A percentile compares a stretch with the other conserved stretches of the same genome.
Evolutionary conservation across 2,113 vertebrate genomes (phyloP).

Genomic region (Pao palembangensis): DNA sequence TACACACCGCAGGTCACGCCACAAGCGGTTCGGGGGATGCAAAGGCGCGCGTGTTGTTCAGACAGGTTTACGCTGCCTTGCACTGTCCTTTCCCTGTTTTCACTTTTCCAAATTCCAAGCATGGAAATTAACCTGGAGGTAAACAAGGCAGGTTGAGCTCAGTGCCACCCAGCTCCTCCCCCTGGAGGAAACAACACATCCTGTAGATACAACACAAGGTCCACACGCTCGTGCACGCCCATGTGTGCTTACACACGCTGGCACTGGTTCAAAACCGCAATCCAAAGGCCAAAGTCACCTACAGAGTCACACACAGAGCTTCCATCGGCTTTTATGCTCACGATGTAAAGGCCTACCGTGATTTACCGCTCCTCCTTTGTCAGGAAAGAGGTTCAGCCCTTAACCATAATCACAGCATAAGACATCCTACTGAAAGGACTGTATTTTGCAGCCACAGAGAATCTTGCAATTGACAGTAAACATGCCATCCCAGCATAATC

Average conservation of each 20-base stretch:
- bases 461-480: slow-evolving; percentile 40
- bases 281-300: slow-evolving; percentile 12
- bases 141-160: slow-evolving; percentile 35
- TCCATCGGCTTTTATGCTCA: background rate
- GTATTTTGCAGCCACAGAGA: slow-evolving; percentile 8
- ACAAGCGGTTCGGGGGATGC: slow-evolving; percentile 8
- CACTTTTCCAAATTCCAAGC: slow-evolving; percentile 29
- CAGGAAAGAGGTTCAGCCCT: slow-evolving; percentile 24
- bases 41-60: slow-evolving; percentile 25
- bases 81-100: slow-evolving; percentile 11
- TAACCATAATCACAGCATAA: slow-evolving; percentile 39
- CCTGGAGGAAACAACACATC: slow-evolving; percentile 16
- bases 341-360: slow-evolving; percentile 19
- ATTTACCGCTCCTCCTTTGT: slow-evolving; percentile 15
- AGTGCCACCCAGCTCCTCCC: slow-evolving; percentile 7
- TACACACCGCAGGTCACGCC: slow-evolving; percentile 31
- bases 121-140: slow-evolving; percentile 56
- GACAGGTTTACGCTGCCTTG: slow-evolving; percentile 52
- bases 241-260: slow-evolving; percentile 5
- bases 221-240: slow-evolving; percentile 11
- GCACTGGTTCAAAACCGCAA: slow-evolving; percentile 11
- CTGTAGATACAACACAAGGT: slow-evolving; percentile 20
- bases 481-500: slow-evolving; percentile 30
- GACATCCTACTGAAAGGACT: slow-evolving; percentile 23
- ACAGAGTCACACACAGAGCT: background rate